Base-by-base conservation (phyloP, 2,113 vertebrate genomes). In the Albula glossodonta region DNA sequence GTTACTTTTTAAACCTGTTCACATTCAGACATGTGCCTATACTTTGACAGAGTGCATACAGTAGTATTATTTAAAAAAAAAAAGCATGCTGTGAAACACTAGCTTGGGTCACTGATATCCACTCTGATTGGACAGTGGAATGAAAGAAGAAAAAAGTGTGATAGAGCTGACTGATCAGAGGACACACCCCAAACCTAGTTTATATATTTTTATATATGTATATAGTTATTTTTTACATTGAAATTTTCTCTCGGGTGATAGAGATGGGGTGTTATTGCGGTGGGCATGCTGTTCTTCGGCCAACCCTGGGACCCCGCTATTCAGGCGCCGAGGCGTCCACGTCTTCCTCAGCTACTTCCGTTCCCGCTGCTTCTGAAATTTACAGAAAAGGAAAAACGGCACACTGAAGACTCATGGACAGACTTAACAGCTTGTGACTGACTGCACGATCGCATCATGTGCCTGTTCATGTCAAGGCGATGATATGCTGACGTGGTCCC, bases 261-360 rank as follows among this genome's bases (percentile, higher is more conserved):
- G 87, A 88, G 85, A 86, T 25, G n/a, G 89, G 89, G 87, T 88
- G 88, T 90, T 92, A 91, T 92, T 92, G 90, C 89, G 86, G 89
- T 89, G 88, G 83, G 15, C 83, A 70, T 80, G 52, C 60, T 78
- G 77, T 86, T 51, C 74, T 87, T 57, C 49, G 51, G 79, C 80
- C 48, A 66, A 31, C 85, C 78, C 70, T 51, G 66, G 83, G 49
- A 80, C 70, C 80, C 78, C 80, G 41, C 80, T 82, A 53, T 66
- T 79, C 84, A 81, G 80, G 48, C 50, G 41, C 48, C 56, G 53
- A 83, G 52, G 63, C 31, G 8, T 81, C 53, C 81, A n/a, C 63
- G 80, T 87, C 83, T 80, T 86, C 52, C 63, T 74, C 52, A 12
- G 66, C 87, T 92, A 92, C 89, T 92, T 92, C 88, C 84, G 88